Base-by-base conservation (phyloP, 2,797 vertebrate genomes). In the Syngnathus acus region DNA sequence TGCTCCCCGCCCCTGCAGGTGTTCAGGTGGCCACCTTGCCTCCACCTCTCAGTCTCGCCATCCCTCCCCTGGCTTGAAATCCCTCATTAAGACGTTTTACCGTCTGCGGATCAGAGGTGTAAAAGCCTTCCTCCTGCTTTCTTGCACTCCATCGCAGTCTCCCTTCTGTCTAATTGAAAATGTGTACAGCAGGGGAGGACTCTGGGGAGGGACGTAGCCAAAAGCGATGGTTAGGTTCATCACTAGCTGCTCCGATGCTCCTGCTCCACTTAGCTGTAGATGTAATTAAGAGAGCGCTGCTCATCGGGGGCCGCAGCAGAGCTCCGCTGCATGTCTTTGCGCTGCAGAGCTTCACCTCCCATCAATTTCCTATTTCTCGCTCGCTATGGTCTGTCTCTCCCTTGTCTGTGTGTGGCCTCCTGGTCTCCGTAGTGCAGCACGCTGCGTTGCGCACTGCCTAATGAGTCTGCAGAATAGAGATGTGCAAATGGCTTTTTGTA, bases 161-260 rank as follows among this genome's bases (percentile, higher is more conserved):
- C 87, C 79, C 85, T 79, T 79, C 78, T 76, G 77, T 83, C 84
- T 87, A 88, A 86, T 89, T 90, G 86, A 89, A 87, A 88, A 84
- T 68, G 64, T 84, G 81, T 85, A 84, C 73, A 78, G 83, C 76
- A 32, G 69, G 78, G 72, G 82, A 72, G 72, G 74, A 67, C 81
- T 72, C 72, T 62, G 50, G 79, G 82, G 84, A 82, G 71, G 65
- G 68, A 78, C 69, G 63, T 21, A 53, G 50, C 48, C 64, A 45
- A 55, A 39, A 42, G 38, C 38, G 69, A 73, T 81, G 73, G 68
- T 75, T 76, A 67, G 75, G 79, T 76, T 77, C 73, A 80, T 79
- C 76, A 71, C 72, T 68, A 59, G 73, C 70, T 76, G 79, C 80
- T 81, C 77, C 72, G 71, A 72, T 72, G 79, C 80, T 82, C 79